phyloP scores from a whole-genome alignment of 2,888 invertebrate species.

The Leptothorax acervorum region DNA sequence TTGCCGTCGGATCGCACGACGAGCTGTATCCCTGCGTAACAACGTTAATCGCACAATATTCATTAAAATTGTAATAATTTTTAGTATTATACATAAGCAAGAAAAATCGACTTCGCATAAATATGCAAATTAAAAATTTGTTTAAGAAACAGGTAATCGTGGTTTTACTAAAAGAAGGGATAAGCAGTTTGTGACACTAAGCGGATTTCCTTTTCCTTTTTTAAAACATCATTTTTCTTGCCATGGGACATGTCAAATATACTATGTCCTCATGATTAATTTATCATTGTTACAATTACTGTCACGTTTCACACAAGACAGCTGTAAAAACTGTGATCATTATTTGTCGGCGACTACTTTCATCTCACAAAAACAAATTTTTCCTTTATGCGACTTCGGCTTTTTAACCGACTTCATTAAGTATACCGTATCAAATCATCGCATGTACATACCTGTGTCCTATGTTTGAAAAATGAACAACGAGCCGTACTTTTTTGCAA shows the following conservation, averaged over 20 bases:
- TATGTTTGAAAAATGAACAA: constrained; percentile 74
- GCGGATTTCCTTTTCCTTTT: neutral
- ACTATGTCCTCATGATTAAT: neutral
- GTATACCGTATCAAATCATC: constrained; percentile 56
- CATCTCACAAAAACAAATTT: constrained; percentile 58
- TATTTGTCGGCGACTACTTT: neutral
- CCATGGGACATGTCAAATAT: neutral
- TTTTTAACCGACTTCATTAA: neutral
- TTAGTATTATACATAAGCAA: neutral
- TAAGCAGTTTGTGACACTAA: neutral
- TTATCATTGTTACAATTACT: neutral
- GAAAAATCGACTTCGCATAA: neutral
- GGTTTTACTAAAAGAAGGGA: neutral
- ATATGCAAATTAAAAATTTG: neutral
- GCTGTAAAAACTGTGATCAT: neutral
- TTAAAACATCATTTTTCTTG: neutral
- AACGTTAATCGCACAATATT: neutral
- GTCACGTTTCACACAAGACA: neutral
- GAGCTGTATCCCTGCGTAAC: constrained; percentile 7
- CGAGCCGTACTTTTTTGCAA: constrained; percentile 81
- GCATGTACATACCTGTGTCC: constrained; percentile 42
- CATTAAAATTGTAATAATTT: neutral
- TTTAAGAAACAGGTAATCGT: neutral
- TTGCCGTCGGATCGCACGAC: constrained; percentile 49
- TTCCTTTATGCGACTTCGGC: constrained; percentile 44